Evolutionary conservation across 2,888 invertebrate species (phyloP), one percentile per base, ranked within the genome.

Genomic region (Sinelater perroti): DNA sequence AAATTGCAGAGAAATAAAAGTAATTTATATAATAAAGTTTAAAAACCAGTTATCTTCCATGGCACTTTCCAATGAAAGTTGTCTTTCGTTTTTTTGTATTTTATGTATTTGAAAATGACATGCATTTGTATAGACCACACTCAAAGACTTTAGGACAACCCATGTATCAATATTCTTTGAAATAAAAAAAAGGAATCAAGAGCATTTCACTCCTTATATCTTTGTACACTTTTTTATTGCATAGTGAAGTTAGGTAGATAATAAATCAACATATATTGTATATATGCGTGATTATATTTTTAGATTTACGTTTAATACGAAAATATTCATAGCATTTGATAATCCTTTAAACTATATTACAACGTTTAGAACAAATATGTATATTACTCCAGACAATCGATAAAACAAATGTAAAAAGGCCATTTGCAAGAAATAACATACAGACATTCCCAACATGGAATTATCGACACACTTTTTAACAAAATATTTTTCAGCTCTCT

Each of bases 231-330:
- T n/a, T n/a, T n/a, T n/a, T n/a, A n/a, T n/a, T n/a, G n/a, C n/a
- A n/a, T n/a, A n/a, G n/a, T n/a, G n/a, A n/a, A n/a, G n/a, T n/a
- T 35, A 35, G 31, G 45, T 28, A 30, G 21, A 47, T 47, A 47
- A 47, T 47, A 47, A 47, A 47, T 47, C 35, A 47, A 47, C 33
- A 24, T 40, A 16, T 40, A 64, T 63, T 70, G 70, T 70, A 72
- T 68, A 75, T 75, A 76, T 76, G 76, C 75, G 74, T 76, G 75
- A 75, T 76, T 76, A 76, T 76, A 75, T 75, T 76, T 75, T 75
- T 73, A 75, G 74, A 73, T 74, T 74, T 71, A 74, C 71, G 71
- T 76, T 75, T 75, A 75, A 75, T 77, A 77, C 74, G 77, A 77
- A 77, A 77, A 77, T 76, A 76, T 76, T 75, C 71, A 75, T 75